phyloP scores from a whole-genome alignment of 2,113 vertebrate genomes.

The Serranochromis macrocephalus region DNA sequence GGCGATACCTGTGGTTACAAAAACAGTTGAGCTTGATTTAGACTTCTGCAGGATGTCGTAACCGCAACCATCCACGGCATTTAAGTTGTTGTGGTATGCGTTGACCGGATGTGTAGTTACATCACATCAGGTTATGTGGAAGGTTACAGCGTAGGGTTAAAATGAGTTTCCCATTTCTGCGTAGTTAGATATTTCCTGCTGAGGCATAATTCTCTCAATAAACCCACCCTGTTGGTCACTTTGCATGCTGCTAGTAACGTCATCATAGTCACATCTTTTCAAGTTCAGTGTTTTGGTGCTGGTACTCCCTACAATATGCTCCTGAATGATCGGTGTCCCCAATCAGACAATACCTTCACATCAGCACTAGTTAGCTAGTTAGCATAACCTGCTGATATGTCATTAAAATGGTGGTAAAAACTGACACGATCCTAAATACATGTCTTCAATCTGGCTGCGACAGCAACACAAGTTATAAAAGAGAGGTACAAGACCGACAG shows the following conservation, averaged over 20 bases:
- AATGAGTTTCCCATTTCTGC: background rate
- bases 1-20: background rate
- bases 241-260: background rate
- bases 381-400: background rate
- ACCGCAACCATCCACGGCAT: background rate
- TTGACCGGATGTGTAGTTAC: background rate
- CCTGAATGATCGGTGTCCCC: background rate
- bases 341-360: background rate
- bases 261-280: background rate
- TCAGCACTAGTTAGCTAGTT: background rate
- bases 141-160: background rate
- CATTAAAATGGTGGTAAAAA: background rate
- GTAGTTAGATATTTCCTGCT: background rate
- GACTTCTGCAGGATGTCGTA: background rate
- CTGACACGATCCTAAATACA: background rate
- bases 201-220: background rate
- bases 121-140: background rate
- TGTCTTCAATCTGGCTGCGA: background rate
- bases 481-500: background rate
- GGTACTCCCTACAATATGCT: background rate
- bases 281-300: background rate
- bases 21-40: background rate
- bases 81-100: background rate
- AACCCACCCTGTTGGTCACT: background rate
- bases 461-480: background rate